Evolutionary conservation across 2,797 vertebrate species (phyloP), one percentile per base, ranked within the genome.

Genomic region (Alouatta caraya): DNA sequence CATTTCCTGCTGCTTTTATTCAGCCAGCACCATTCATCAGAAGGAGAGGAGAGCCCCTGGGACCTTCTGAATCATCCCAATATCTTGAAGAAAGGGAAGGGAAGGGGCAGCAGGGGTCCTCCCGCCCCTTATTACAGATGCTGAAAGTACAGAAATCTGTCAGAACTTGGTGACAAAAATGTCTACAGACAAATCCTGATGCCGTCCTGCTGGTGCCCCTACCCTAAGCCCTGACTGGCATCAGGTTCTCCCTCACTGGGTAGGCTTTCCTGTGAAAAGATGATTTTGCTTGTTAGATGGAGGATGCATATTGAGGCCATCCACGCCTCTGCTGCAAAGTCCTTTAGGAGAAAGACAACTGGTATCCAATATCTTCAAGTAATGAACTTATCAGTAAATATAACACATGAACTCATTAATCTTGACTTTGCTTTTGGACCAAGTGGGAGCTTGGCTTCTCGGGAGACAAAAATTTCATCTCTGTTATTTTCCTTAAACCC

Each of bases 371-470:
- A 96, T 78, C 80, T 79, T 88, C 72, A 4, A 88, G 78, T 98
- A 98, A 98, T 96, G 83, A 98, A 98, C 93, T 98, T 97, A 97
- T 80, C 97, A 97, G 96, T 97, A 97, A 98, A 97, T 97, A 88
- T 42, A 95, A 96, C 33, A 5, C 95, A 95, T 70, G 67, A 97
- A 84, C 97, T 98, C 95, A 97, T 98, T 98, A 96, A 97, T 98
- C 98, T 97, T 95, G 89, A 97, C 93, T 97, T 96, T 87, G 84
- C 90, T 97, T 98, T 96, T 87, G 93, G 91, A 94, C 86, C 70
- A 12, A 92, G 94, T 97, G 96, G 96, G 98, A 98, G 61, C 59
- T 87, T 55, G 2, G 92, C 82, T 98, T 98, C 93, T 98, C 46
- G 0, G 33, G 96, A 98, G 97, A 98, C 85, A 28, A 93, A 61